A percentile compares a stretch with the other conserved stretches of the same genome.
Conservation (phyloP, 92 coral and sea anemone species). For the Zoanthus sansibaricus region DNA sequence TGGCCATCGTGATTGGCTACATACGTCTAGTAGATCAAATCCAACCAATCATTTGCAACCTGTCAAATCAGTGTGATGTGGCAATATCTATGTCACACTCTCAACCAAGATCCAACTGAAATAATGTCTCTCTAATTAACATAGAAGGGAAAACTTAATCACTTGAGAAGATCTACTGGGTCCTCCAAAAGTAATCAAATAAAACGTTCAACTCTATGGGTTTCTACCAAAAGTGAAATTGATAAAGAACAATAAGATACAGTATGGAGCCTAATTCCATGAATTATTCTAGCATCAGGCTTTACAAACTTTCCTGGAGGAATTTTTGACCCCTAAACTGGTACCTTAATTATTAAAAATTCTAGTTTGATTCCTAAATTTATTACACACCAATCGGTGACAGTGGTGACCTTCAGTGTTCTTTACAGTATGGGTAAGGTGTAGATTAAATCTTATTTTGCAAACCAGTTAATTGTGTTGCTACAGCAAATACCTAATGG, state of each 20-base stretch:
- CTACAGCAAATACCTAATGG: no score
- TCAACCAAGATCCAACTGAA: not conserved
- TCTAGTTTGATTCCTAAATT: no score
- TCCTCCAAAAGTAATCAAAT: not conserved
- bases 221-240: not conserved
- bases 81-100: not conserved
- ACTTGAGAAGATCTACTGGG: not conserved
- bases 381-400: no score
- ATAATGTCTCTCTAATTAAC: not conserved
- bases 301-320: no score
- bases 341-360: no score
- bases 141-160: not conserved
- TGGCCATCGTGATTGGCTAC: constrained; percentile 20
- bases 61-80: constrained; percentile 22
- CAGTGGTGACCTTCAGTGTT: no score
- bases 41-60: constrained; percentile 5
- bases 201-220: not conserved
- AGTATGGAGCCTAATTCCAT: not conserved
- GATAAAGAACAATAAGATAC: not conserved
- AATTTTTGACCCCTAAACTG: no score
- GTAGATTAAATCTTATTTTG: no score
- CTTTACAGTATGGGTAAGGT: no score
- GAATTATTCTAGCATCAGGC: no score
- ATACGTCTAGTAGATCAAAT: constrained; percentile 1
- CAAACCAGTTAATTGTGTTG: no score